Percentiles rank a stretch among this genome's conserved stretches.
Conservation (phyloP, 30 jellyfish, hydroid and myxozoan genomes). For the Turritopsis rubra region DNA sequence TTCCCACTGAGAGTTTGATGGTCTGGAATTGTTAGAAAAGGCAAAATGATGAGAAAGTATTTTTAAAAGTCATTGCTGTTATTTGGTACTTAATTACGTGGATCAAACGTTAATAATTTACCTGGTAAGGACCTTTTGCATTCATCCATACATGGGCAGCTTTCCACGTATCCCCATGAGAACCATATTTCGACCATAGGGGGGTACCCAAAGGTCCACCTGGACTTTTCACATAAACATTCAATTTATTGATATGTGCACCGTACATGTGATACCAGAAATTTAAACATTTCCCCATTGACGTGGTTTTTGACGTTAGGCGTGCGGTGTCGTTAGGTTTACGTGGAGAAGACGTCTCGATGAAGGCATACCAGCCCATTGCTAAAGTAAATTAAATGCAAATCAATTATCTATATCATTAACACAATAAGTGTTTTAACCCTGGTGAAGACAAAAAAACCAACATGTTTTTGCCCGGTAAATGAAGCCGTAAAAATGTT, state of each 20-base stretch:
- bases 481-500: too few relatives aligned
- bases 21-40: too few relatives aligned
- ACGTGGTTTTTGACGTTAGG: conserved; percentile 47
- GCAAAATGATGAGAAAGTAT: too few relatives aligned
- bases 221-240: conserved; percentile 56
- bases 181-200: conserved; percentile 84
- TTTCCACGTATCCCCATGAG: conserved; percentile 90
- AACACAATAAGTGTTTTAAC: too few relatives aligned
- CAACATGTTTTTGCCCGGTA: too few relatives aligned
- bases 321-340: conserved; percentile 91
- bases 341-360: conserved; percentile 82
- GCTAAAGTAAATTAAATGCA: conserved; percentile 26
- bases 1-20: too few relatives aligned
- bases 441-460: too few relatives aligned
- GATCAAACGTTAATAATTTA: too few relatives aligned
- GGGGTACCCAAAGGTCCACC: conserved; percentile 42
- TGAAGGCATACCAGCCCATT: conserved; percentile 85
- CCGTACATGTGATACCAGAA: conserved; percentile 99
- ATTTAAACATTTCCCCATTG: conserved; percentile 63
- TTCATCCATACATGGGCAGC: conserved; percentile 82
- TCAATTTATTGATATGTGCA: conserved; percentile 72
- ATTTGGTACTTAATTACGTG: too few relatives aligned
- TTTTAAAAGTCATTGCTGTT: too few relatives aligned
- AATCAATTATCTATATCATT: too few relatives aligned
- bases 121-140: conserved; percentile 71